Evolutionary conservation across 2,797 vertebrate species (phyloP).

Genomic region (Parauchenoglanis punctatus): DNA sequence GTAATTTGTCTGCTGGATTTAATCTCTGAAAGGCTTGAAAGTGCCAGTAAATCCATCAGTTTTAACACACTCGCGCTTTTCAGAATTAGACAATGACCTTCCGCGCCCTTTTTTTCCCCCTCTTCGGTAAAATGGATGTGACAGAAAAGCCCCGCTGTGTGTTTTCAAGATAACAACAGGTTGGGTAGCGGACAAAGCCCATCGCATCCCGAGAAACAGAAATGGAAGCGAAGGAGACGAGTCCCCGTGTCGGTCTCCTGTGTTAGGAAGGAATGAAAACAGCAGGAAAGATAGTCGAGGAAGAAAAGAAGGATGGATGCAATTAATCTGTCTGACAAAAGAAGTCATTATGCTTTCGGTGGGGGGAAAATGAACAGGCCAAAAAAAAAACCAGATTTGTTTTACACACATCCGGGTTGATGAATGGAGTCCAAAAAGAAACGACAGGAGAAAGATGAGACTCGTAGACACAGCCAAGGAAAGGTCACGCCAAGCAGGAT

Average conservation of each 20-base stretch:
- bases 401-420: slow-evolving; percentile 54
- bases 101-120: not conserved
- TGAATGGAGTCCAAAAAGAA: slow-evolving; percentile 49
- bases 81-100: slow-evolving; percentile 25
- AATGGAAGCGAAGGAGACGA: slow-evolving; percentile 14
- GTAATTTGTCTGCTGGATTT: not conserved
- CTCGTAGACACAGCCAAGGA: not conserved
- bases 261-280: slow-evolving; percentile 24
- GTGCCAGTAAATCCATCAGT: slow-evolving; percentile 4
- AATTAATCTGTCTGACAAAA: slow-evolving; percentile 62
- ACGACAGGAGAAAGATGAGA: slow-evolving; percentile 48
- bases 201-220: slow-evolving; percentile 42
- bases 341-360: slow-evolving; percentile 58
- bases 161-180: slow-evolving; percentile 49
- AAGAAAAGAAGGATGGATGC: slow-evolving; percentile 53
- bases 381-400: slow-evolving; percentile 50
- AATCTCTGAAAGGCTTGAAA: not conserved
- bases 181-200: slow-evolving; percentile 41
- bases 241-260: slow-evolving; percentile 1
- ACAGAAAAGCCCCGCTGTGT: slow-evolving; percentile 33
- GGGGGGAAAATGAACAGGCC: slow-evolving; percentile 30
- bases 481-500: not conserved
- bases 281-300: slow-evolving; percentile 31
- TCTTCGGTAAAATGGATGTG: slow-evolving; percentile 36
- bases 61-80: slow-evolving; percentile 19